phyloP scores from a whole-genome alignment of 2,113 vertebrate genomes.

The Phaethornis superciliosus region DNA sequence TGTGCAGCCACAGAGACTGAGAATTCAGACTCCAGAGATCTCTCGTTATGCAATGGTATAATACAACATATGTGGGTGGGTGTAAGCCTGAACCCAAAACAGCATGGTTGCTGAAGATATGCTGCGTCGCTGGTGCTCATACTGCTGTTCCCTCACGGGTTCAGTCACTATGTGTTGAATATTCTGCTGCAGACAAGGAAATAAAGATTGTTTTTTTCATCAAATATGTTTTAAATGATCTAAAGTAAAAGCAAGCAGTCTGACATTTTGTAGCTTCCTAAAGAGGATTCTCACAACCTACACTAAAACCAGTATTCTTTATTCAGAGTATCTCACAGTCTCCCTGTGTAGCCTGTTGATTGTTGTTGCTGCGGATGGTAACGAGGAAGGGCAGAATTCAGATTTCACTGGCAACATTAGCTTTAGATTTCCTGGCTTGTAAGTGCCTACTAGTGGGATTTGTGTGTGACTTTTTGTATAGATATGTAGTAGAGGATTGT shows the following conservation, averaged over 20 bases:
- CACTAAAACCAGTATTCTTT: conserved; percentile 18
- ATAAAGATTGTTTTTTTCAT: not conserved
- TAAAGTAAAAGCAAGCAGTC: conserved; percentile 6
- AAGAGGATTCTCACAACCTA: conserved; percentile 32
- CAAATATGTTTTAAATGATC: conserved; percentile 5
- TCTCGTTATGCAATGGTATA: conserved; percentile 60
- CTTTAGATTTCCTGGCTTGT: not conserved
- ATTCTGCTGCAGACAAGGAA: conserved; percentile 18
- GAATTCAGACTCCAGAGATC: conserved; percentile 45
- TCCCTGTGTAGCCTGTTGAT: not conserved
- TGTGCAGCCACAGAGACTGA: conserved; percentile 56
- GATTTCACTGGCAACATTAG: not conserved
- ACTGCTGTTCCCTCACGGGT: conserved; percentile 18
- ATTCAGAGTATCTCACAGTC: conserved; percentile 10
- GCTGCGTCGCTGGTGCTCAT: conserved; percentile 25
- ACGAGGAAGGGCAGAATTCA: conserved; percentile 8
- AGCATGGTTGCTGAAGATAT: conserved; percentile 48
- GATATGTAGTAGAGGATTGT: not conserved
- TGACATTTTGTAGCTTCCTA: conserved; percentile 41
- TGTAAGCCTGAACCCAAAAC: conserved; percentile 67
- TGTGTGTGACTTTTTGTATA: not conserved
- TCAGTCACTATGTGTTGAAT: conserved; percentile 26
- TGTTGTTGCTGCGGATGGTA: conserved; percentile 12
- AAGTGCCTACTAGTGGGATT: not conserved
- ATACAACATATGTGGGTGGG: conserved; percentile 71